Base-by-base conservation (phyloP, 92 coral and sea anemone species). In the Palythoa grandis region DNA sequence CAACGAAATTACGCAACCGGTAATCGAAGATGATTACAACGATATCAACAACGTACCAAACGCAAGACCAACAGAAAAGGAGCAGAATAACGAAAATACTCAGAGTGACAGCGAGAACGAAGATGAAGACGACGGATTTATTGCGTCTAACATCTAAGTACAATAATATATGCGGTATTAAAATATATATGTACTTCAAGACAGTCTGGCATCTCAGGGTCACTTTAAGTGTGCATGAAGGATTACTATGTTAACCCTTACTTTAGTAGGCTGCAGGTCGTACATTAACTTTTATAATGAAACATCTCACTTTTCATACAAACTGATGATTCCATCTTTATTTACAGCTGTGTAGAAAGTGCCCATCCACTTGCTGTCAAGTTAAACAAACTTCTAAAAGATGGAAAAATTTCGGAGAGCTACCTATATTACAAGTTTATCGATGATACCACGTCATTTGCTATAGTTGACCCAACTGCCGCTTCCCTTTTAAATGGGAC, bases 341-440 rank as follows among this genome's bases (percentile, higher is more conserved):
- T 14, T 1, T 14, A 8, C 50, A 56, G 20, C 11, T 80, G n/a
- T 14, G 50, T 80, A 4, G 72, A 80, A 13, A 72, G 57, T 63
- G 85, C 85, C 2, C 85, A 80, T 16, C 85, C 85, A 13, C 38
- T 80, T 80, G 85, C 74, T 35, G n/a, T 80, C 29, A 57, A 61
- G 74, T 16, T 80, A 20, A 58, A 80, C 74, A 80, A 23, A 80
- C 48, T 80, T 3, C 48, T 80, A 8, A 40, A 57, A 52, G 85
- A 80, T 22, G 85, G 85, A 23, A 80, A 80, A 48, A 80, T 80
- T 16, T 71, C 85, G 2, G 85, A 80, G 39, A 14, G 14, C 58
- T 53, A 14, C 14, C 8, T 53, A 14, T 53, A 53, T 14, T 53
- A 53, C 58, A 53, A 53, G 58, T 53, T 53, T 14, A 10, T 53